Evolutionary conservation across 2,113 vertebrate species (phyloP).

Genomic region (Narcine bancroftii): DNA sequence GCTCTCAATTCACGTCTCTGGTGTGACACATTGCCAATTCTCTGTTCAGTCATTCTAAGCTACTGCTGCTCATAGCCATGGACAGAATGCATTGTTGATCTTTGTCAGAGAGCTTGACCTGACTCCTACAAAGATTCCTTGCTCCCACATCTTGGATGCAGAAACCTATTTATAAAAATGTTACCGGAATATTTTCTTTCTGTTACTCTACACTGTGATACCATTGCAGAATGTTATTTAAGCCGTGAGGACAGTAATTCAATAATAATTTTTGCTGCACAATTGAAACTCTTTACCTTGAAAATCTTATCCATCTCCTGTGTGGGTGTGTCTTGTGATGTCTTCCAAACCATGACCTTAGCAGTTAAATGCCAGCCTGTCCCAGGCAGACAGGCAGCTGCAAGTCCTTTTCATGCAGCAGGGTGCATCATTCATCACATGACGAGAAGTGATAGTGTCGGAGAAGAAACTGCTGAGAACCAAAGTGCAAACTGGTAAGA

Average conservation of each 20-base stretch:
- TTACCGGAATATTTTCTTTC: not conserved
- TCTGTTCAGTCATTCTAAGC: not conserved
- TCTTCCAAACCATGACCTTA: constrained; percentile 53
- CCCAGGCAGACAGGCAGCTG: constrained; percentile 47
- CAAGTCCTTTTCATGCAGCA: constrained; percentile 49
- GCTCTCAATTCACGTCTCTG: not conserved
- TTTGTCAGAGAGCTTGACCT: not conserved
- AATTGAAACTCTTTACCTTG: not conserved
- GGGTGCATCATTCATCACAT: constrained; percentile 45
- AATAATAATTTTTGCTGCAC: not conserved
- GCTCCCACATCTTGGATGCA: not conserved
- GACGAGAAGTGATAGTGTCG: constrained; percentile 39
- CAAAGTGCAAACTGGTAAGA: not conserved
- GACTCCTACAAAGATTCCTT: not conserved
- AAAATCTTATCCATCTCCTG: not conserved
- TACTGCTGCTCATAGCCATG: not conserved
- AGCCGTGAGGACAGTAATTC: too few relatives aligned
- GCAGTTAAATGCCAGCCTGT: constrained; percentile 46
- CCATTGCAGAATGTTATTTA: not conserved
- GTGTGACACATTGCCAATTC: not conserved
- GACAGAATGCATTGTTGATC: not conserved
- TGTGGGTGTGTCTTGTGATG: constrained; percentile 47
- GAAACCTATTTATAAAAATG: not conserved
- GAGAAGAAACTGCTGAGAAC: constrained; percentile 25
- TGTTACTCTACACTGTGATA: not conserved